Conservation (phyloP, 2,113 vertebrate genomes). For the Delphinus delphis region DNA sequence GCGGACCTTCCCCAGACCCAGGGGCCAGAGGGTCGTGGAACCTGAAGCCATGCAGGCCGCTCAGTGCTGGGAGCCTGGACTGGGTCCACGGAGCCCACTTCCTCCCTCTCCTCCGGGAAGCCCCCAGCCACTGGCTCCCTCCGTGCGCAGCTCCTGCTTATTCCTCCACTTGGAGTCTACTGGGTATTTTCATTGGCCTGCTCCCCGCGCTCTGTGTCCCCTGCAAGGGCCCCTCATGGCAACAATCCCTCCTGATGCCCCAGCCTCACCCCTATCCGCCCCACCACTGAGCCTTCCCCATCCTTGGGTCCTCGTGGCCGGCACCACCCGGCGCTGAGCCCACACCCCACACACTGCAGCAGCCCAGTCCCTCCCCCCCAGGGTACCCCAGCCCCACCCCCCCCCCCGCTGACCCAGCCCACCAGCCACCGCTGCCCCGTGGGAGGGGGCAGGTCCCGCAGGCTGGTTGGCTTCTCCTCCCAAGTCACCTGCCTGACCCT, state of each 20-base stretch:
- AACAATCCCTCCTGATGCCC: rapidly evolving
- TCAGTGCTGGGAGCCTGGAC: neutral
- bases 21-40: rapidly evolving
- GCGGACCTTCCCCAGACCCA: neutral
- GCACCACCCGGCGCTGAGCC: neutral
- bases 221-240: rapidly evolving
- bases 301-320: rapidly evolving
- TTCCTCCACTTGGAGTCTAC: neutral
- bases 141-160: rapidly evolving
- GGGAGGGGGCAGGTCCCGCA: too few relatives aligned
- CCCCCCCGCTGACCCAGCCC: rapidly evolving
- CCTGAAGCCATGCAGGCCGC: too few relatives aligned
- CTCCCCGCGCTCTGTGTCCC: rapidly evolving
- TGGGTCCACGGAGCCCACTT: neutral
- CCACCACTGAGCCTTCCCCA: neutral
- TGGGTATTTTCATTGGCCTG: neutral
- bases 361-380: neutral
- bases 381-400: neutral
- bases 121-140: neutral
- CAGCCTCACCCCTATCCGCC: too few relatives aligned
- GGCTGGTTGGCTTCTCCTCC: neutral
- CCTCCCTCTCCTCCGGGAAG: neutral
- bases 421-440: neutral
- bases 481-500: neutral
- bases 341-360: rapidly evolving